Evolutionary conservation across 2,797 vertebrate species (phyloP).

Genomic region (Hylomyscus alleni): DNA sequence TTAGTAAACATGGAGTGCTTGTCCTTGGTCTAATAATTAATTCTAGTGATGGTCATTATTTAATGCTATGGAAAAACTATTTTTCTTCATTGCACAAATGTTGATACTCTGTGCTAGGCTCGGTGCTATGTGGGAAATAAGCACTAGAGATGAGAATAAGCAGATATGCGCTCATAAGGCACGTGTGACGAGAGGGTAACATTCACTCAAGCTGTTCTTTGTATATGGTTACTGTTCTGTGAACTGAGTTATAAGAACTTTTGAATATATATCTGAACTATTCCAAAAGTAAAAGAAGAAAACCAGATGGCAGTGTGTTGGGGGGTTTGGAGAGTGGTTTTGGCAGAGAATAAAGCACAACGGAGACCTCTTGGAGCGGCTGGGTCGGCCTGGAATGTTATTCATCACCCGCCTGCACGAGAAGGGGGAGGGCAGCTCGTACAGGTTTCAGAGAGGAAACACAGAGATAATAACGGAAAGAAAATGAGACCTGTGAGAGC

Average conservation of each 20-base stretch:
- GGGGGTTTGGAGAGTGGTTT: background rate
- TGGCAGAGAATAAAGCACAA: background rate
- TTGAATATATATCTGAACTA: conserved; percentile 23
- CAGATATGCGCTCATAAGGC: background rate
- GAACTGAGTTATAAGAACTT: conserved; percentile 39
- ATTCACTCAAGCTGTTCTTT: background rate
- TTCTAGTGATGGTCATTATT: conserved; percentile 30
- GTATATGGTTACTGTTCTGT: background rate
- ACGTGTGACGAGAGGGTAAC: background rate
- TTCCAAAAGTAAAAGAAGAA: background rate
- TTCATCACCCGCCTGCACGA: background rate
- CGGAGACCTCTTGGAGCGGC: background rate
- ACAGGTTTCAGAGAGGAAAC: conserved; percentile 21
- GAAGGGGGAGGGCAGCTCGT: background rate
- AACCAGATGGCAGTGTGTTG: background rate
- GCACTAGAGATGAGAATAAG: background rate
- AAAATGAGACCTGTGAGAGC: background rate
- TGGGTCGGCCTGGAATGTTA: background rate
- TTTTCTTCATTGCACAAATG: conserved; percentile 37
- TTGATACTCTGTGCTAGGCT: background rate
- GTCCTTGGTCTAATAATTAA: conserved; percentile 59
- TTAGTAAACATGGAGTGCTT: conserved; percentile 32
- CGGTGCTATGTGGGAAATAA: background rate
- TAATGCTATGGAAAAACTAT: conserved; percentile 49
- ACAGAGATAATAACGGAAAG: background rate